Percentiles rank a stretch among this genome's conserved stretches.
Conservation (phyloP, 2,113 vertebrate genomes). For the Laterallus jamaicensis region DNA sequence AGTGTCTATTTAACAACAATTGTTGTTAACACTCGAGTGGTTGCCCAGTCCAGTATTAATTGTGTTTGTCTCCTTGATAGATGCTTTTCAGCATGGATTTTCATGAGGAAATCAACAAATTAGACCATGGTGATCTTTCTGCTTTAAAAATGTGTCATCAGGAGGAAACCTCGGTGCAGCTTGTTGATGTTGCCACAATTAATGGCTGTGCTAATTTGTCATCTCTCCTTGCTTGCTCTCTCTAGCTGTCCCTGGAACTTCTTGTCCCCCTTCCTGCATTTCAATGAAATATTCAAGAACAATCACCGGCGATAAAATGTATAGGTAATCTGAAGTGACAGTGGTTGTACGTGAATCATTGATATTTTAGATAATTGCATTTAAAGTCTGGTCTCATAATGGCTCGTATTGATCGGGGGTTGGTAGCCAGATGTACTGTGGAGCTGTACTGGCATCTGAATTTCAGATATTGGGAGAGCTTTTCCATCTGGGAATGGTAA, state of each 20-base stretch:
- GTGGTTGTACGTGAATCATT: neutral
- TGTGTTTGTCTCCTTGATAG: neutral
- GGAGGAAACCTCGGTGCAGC: neutral
- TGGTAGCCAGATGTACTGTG: neutral
- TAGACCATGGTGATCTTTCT: neutral
- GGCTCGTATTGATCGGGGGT: constrained; percentile 13
- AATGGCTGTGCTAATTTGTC: constrained; percentile 23
- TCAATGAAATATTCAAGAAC: constrained; percentile 34
- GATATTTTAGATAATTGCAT: constrained; percentile 57
- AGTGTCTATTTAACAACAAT: neutral
- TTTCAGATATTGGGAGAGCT: neutral
- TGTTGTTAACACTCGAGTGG: neutral
- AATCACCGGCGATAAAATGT: neutral
- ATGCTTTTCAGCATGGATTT: neutral
- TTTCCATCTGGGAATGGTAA: neutral
- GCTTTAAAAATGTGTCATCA: neutral
- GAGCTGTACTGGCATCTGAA: neutral
- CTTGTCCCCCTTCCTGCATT: neutral
- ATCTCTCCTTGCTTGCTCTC: neutral
- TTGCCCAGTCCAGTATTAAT: neutral
- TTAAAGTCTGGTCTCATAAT: constrained; percentile 35
- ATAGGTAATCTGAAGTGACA: constrained; percentile 27
- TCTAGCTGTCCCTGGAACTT: neutral
- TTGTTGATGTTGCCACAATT: constrained; percentile 50
- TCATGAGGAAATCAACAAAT: neutral